These are phyloP conservation scores for Paramormyrops kingsleyae DNA, from an alignment of 2,113 vertebrate genomes.

Conservation along the genomic window DNA sequence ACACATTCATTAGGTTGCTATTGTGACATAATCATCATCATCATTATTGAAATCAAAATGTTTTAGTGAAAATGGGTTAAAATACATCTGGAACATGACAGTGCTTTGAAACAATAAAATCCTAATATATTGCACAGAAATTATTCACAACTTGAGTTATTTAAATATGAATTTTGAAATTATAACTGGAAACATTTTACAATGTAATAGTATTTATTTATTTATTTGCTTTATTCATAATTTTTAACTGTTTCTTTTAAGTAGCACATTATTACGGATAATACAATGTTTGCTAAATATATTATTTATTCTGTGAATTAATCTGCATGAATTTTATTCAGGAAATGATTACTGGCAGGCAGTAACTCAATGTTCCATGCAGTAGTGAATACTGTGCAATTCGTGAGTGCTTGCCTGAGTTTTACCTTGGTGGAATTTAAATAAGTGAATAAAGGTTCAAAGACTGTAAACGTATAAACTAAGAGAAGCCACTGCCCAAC, in stretches of 20 bases:
- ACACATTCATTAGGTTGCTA: not conserved
- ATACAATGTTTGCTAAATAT: not conserved
- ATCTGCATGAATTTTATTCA: not conserved
- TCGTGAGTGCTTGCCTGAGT: not conserved
- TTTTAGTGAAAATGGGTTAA: not conserved
- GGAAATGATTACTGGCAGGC: not conserved
- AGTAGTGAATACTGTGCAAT: not conserved
- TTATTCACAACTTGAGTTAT: not conserved
- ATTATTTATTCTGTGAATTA: not conserved
- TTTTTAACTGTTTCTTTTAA: not conserved
- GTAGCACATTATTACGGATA: not conserved
- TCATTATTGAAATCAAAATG: not conserved
- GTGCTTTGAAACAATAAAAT: not conserved
- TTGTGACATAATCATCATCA: not conserved
- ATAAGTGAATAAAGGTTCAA: not conserved
- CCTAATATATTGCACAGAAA: not conserved
- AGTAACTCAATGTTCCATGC: not conserved
- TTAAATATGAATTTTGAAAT: not conserved
- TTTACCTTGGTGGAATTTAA: not conserved
- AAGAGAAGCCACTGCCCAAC: not conserved
- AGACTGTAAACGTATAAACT: not conserved
- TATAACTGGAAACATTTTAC: not conserved
- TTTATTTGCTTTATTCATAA: not conserved
- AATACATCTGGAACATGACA: not conserved
- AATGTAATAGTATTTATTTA: not conserved